Percentiles rank a stretch among this genome's conserved stretches.
Evolutionary conservation across 2,888 invertebrate species (phyloP).

Genomic region (Cephus runcator): DNA sequence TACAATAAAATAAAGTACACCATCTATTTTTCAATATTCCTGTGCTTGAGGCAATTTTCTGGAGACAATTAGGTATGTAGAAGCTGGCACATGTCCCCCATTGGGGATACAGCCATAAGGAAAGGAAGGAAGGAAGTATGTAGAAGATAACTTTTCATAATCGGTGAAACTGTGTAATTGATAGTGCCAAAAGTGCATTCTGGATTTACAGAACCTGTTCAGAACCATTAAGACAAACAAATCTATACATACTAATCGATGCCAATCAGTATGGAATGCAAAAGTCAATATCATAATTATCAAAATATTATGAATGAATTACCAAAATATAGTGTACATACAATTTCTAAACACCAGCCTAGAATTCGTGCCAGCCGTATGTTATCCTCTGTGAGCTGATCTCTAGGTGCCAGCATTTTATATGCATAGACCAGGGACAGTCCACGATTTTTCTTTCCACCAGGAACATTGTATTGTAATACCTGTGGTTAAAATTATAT

Average conservation of each 20-base stretch:
- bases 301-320: not conserved
- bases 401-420: conserved; percentile 75
- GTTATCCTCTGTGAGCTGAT: conserved; percentile 80
- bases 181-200: conserved; percentile 24
- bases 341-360: conserved; percentile 97
- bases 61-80: conserved; percentile 8
- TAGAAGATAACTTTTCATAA: conserved; percentile 16
- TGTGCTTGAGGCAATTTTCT: too few species aligned
- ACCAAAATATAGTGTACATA: conserved; percentile 64
- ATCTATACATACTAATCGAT: not conserved
- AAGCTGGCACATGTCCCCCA: too few species aligned
- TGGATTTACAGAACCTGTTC: not conserved
- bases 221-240: not conserved
- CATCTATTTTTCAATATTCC: too few species aligned
- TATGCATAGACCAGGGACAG: conserved; percentile 80
- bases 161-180: conserved; percentile 30
- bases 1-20: too few species aligned
- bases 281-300: not conserved
- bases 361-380: conserved; percentile 83
- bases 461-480: conserved; percentile 91
- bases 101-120: too few species aligned
- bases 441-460: conserved; percentile 88
- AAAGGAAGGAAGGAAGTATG: too few species aligned
- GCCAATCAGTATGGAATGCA: not conserved
- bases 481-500: conserved; percentile 67